A percentile compares a stretch with the other conserved stretches of the same genome.
phyloP scores from a whole-genome alignment of 2,113 vertebrate species.

The Oryzias woworae region DNA sequence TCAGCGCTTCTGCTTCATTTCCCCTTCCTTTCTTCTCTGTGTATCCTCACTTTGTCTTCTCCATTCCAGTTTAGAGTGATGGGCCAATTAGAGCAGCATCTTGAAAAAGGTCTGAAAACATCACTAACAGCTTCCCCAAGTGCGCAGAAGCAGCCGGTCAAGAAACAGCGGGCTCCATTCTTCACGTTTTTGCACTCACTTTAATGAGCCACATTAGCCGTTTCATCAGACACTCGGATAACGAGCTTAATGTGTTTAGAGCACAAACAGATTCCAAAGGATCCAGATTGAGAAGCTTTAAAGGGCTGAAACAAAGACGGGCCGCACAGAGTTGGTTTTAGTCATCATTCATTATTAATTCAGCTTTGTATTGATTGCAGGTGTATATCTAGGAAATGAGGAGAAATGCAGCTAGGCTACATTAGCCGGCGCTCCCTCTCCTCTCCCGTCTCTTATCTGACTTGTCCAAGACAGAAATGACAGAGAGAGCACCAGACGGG shows the following conservation, averaged over 20 bases:
- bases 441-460: constrained; percentile 35
- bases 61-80: constrained; percentile 25
- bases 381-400: constrained; percentile 61
- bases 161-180: constrained; percentile 7
- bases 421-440: constrained; percentile 34
- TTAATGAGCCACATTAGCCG: constrained; percentile 17
- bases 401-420: constrained; percentile 30
- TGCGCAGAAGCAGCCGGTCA: constrained; percentile 9
- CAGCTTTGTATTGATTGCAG: constrained; percentile 72
- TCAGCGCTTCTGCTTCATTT: constrained; percentile 8
- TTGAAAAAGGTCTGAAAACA: constrained; percentile 21
- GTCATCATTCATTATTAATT: constrained; percentile 81
- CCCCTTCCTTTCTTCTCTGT: constrained; percentile 14
- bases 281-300: constrained; percentile 18
- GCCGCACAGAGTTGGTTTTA: constrained; percentile 62
- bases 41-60: constrained; percentile 9
- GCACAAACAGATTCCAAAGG: constrained; percentile 36
- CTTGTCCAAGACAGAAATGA: constrained; percentile 14
- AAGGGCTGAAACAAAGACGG: constrained; percentile 52
- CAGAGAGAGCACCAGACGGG: background rate
- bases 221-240: constrained; percentile 2
- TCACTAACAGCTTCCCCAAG: constrained; percentile 19
- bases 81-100: constrained; percentile 50
- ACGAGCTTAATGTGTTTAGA: background rate
- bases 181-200: constrained; percentile 28